Evolutionary conservation across 2,113 vertebrate genomes (phyloP).

Genomic region (Oryzias melastigma): DNA sequence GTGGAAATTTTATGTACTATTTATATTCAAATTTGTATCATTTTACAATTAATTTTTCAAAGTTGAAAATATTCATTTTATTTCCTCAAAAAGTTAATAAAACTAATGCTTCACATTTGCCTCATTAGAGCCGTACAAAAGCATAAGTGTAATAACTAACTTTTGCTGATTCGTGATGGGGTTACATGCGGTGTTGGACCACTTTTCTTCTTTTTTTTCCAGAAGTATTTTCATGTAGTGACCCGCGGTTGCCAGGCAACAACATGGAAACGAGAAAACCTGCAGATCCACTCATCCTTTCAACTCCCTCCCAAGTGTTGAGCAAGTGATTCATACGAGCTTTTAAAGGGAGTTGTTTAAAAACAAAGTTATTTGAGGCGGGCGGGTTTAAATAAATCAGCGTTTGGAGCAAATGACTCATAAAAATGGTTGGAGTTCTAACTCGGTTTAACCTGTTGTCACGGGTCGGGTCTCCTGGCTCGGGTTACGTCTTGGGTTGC

Average conservation of each 20-base stretch:
- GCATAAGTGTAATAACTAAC: neutral
- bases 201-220: neutral
- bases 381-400: neutral
- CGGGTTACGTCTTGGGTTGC: slow-evolving; percentile 8
- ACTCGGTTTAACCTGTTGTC: slow-evolving; percentile 26
- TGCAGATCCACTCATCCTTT: neutral
- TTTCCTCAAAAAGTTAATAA: no score
- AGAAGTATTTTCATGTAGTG: neutral
- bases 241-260: slow-evolving; percentile 8
- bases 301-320: neutral
- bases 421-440: slow-evolving; percentile 4
- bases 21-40: neutral
- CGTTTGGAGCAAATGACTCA: slow-evolving; percentile 13
- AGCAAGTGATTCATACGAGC: neutral
- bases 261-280: slow-evolving; percentile 1
- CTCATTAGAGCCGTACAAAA: neutral
- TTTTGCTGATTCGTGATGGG: neutral
- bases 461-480: slow-evolving; percentile 13
- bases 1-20: neutral
- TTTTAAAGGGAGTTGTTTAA: neutral
- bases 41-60: no score
- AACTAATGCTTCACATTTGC: neutral
- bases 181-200: neutral
- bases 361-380: no score
- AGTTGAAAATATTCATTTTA: no score